A percentile compares a stretch with the other conserved stretches of the same genome.
These are phyloP conservation scores for Oceanodroma leucorhoa DNA, from an alignment of 2,797 vertebrate species.

Conservation along the genomic window DNA sequence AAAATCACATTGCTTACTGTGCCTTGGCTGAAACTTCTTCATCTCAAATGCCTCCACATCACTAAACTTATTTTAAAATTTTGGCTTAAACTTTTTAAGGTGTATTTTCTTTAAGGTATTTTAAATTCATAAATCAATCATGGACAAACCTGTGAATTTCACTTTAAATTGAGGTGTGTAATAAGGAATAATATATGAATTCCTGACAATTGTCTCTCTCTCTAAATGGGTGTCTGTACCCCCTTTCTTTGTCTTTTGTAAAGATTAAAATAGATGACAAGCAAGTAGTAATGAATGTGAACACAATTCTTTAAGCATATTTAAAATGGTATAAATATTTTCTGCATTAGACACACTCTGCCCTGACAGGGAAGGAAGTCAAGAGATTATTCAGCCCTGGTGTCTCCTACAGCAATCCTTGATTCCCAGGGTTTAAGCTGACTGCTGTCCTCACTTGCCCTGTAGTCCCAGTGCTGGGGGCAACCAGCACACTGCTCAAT, in stretches of 20 bases:
- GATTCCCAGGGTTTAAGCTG: conserved; percentile 2
- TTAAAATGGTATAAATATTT: background rate
- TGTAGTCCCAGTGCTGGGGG: background rate
- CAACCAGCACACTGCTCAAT: background rate
- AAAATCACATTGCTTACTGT: background rate
- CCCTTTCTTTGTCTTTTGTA: background rate
- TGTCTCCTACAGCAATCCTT: background rate
- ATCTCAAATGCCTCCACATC: background rate
- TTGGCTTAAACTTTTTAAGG: background rate
- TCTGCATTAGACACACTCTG: background rate
- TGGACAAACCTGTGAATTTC: background rate
- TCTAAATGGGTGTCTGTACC: background rate
- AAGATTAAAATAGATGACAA: background rate
- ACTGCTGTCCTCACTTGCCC: conserved; percentile 38
- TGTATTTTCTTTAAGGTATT: background rate
- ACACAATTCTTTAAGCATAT: background rate
- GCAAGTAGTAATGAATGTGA: background rate
- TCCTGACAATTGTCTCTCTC: background rate
- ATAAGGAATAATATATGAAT: background rate
- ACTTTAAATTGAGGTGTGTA: background rate
- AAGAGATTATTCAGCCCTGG: background rate
- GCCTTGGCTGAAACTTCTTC: background rate
- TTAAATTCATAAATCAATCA: background rate
- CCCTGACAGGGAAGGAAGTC: background rate
- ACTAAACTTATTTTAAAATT: background rate